Evolutionary conservation across 2,797 vertebrate species (phyloP).

Genomic region (Rhodeus uyekii): DNA sequence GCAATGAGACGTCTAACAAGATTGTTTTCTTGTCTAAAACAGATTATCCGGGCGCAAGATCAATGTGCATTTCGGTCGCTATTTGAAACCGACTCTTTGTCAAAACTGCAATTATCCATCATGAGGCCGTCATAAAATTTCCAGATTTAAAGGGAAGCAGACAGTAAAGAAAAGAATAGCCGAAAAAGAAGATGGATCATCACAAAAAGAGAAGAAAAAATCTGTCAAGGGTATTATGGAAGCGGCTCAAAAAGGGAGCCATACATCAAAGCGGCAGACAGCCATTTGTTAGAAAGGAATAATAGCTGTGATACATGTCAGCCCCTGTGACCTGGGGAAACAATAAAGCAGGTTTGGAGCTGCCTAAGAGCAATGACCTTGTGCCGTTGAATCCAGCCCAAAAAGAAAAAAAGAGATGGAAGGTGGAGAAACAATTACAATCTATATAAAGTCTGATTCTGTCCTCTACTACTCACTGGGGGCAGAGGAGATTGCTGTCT

Average conservation of each 20-base stretch:
- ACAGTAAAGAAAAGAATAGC: constrained; percentile 49
- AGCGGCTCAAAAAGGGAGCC: constrained; percentile 76
- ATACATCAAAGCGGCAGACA: constrained; percentile 80
- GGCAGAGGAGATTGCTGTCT: constrained; percentile 70
- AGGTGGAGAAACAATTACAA: constrained; percentile 78
- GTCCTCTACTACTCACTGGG: constrained; percentile 69
- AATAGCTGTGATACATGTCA: constrained; percentile 81
- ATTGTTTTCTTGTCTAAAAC: constrained; percentile 49
- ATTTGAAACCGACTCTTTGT: constrained; percentile 59
- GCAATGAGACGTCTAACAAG: constrained; percentile 29
- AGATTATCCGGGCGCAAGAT: constrained; percentile 61
- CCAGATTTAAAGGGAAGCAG: constrained; percentile 58
- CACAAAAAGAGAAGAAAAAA: constrained; percentile 70
- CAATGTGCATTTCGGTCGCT: constrained; percentile 45
- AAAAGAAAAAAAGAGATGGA: constrained; percentile 71
- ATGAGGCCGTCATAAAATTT: constrained; percentile 62
- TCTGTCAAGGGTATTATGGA: constrained; percentile 80
- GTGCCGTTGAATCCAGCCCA: constrained; percentile 70
- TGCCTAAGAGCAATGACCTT: constrained; percentile 81
- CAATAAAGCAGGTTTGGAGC: constrained; percentile 75
- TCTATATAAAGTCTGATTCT: constrained; percentile 78
- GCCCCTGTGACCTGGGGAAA: constrained; percentile 77
- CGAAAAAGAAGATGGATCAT: constrained; percentile 73
- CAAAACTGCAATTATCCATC: constrained; percentile 71
- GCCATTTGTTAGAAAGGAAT: constrained; percentile 82